Base-by-base conservation (phyloP, 2,888 invertebrate species). In the Hyppa rectilinea region DNA sequence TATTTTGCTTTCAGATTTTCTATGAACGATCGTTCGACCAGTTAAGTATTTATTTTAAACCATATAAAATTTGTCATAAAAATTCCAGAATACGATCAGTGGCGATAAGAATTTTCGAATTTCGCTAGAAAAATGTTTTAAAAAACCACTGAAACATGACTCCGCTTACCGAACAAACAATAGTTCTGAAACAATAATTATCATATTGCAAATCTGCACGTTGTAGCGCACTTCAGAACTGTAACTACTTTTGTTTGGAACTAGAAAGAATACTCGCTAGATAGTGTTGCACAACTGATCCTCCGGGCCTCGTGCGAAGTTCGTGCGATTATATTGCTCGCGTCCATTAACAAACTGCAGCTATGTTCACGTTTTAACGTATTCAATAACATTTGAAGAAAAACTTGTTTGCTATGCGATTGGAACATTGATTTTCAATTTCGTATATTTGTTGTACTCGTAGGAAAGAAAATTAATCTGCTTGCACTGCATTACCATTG, bases 181-280 rank as follows among this genome's bases (percentile, higher is more conserved):
- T 12, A 31, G 49, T 67, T 50, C n/a, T 45, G 55, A 31, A 31
- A 75, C 60, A 55, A 68, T 49, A 55, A 74, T 31, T 60, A 56
- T 60, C 49, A 60, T 38, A 43, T 55, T 38, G 29, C 47, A 60
- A 67, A 60, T 68, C 38, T 61, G n/a, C 67, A 40, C 31, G 43
- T 45, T 38, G 34, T 34, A 45, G 31, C 62, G 49, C 38, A 60
- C 36, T 66, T 53, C 17, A 23, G 7, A 67, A 56, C 60, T 45
- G 6, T 49, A 56, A 74, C 60, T 56, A 56, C 38, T 68, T 56
- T 56, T 50, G 60, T 74, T 67, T 53, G 49, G 12, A 43, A 56
- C 45, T 50, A 53, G 38, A 60, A 74, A 65, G 56, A 65, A 73
- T 23, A 52, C 43, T 59, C 43, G n/a, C 17, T 65, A 45, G 50